These are phyloP conservation scores for Chaitophorus viminalis DNA, from an alignment of 2,888 invertebrate species.

Conservation along the genomic window DNA sequence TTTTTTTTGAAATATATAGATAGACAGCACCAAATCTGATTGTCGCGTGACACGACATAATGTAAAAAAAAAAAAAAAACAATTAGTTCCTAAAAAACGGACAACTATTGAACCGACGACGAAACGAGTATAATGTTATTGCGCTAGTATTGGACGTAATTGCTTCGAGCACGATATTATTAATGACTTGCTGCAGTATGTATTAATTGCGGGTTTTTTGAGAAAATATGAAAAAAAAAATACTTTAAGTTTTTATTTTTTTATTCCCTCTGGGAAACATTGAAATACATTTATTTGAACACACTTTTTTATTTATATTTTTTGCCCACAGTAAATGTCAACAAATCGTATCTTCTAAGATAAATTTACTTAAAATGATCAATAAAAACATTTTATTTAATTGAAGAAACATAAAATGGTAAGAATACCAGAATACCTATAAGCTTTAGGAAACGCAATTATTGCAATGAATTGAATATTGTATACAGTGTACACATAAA, in stretches of 20 bases:
- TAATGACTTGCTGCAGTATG: neutral
- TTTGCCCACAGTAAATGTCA: too few species aligned
- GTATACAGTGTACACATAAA: too few species aligned
- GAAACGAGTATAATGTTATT: neutral
- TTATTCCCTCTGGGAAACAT: neutral
- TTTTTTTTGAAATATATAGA: neutral
- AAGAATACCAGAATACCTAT: too few species aligned
- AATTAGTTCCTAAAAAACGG: neutral
- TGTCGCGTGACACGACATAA: conserved; percentile 29
- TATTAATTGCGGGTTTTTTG: neutral
- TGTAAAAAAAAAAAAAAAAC: conserved; percentile 1
- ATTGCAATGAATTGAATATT: too few species aligned
- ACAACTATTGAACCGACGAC: neutral
- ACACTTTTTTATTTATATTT: neutral
- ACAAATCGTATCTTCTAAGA: too few species aligned
- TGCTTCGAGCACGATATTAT: neutral
- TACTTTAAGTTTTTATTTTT: too few species aligned
- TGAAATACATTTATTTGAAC: neutral
- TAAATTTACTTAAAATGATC: too few species aligned
- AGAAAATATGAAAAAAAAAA: neutral
- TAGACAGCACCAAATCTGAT: neutral
- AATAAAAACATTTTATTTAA: too few species aligned
- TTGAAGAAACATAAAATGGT: too few species aligned
- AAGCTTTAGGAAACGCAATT: too few species aligned
- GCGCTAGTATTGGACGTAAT: neutral